Evolutionary conservation across 2,113 vertebrate genomes (phyloP).

Genomic region (Poecile atricapillus): DNA sequence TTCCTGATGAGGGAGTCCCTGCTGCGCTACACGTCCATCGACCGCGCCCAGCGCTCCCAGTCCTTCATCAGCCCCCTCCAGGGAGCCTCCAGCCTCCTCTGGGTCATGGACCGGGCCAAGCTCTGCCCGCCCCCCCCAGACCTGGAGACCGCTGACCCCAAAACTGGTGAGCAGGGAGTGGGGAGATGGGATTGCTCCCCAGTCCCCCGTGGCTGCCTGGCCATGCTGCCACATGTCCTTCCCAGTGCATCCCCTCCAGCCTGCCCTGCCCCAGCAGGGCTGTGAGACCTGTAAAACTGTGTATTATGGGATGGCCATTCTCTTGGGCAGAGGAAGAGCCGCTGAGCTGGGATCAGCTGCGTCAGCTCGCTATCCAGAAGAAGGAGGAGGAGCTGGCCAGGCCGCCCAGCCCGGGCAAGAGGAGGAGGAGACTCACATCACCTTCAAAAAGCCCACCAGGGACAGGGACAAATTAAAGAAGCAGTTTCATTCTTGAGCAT

Average conservation of each 20-base stretch:
- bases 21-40: not conserved
- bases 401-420: accelerated
- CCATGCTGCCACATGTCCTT: accelerated
- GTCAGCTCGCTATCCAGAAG: not conserved
- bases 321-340: conserved; percentile 35
- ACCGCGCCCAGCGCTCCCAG: not conserved
- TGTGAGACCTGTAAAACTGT: accelerated
- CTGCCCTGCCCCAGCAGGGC: accelerated
- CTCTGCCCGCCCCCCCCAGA: accelerated
- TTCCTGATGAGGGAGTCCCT: conserved; percentile 61
- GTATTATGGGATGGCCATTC: not conserved
- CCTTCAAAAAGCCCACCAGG: accelerated
- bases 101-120: not conserved
- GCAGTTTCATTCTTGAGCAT: not conserved
- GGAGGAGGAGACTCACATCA: accelerated
- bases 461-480: not conserved
- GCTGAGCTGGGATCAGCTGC: not conserved
- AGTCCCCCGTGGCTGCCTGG: accelerated
- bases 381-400: not conserved
- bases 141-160: not conserved
- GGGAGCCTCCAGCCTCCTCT: not conserved
- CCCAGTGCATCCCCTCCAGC: not conserved
- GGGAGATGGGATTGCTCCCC: not conserved
- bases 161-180: conserved; percentile 12
- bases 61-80: conserved; percentile 41